Evolutionary conservation across 1,140 invertebrate genomes (phyloP), one percentile per base, ranked within the genome.

Genomic region (Nasonia giraulti): DNA sequence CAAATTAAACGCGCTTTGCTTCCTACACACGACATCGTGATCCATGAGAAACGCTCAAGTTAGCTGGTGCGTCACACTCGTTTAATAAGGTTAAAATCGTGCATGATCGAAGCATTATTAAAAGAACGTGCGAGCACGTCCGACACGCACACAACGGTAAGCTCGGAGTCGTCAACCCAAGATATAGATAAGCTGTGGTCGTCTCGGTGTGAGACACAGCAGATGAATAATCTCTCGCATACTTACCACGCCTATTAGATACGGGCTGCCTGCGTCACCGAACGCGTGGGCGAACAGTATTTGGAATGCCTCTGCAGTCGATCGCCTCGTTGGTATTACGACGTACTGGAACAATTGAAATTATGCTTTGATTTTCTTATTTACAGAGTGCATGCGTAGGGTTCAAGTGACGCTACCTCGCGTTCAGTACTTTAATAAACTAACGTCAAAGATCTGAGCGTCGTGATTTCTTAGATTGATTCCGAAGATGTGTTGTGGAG

Each of bases 231-330:
- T 86, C 12, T 73, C 23, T 73, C 31, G 31, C 23, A 74, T 89
- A 95, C 95, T 96, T 95, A 98, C 98, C 89, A 97, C 91, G 91
- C 98, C 98, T 89, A 99, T 96, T 84, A 99, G 94, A 91, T 98
- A 99, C 0, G 98, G 98, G 93, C 97, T 98, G 62, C 97, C 97
- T 62, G 98, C 98, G 94, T 99, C 98, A 20, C 98, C 98, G 66
- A 99, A 94, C 62, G 97, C 96, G 93, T 99, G 98, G 7, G 97
- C 98, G 86, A 98, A 93, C n/a, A 99, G 93, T 88, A 99, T 98
- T 94, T 99, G 98, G 89, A 99, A 97, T 27, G 98, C 98, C 94
- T 98, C 97, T 8, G 98, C 98, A 40, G 97, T 97, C 0, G 97
- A 97, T 90, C 98, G 94, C 90, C 98, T 95, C 17, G 97, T 97